These are phyloP conservation scores for Xyliphius kryptos DNA, from an alignment of 2,113 vertebrate species.

Conservation along the genomic window DNA sequence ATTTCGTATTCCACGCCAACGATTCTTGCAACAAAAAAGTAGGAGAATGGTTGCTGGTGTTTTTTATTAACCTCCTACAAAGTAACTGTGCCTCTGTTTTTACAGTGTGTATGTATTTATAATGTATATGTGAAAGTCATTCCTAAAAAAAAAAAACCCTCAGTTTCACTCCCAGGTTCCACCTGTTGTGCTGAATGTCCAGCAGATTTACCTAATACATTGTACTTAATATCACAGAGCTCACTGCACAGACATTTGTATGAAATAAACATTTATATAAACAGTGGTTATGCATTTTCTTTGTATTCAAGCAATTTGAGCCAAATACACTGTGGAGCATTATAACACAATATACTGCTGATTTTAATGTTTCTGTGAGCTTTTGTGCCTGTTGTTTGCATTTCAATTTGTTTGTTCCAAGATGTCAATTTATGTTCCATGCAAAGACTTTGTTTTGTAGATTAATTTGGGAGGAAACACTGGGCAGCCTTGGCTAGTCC, in stretches of 20 bases:
- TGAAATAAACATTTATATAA: conserved; percentile 58
- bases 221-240: conserved; percentile 45
- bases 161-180: background rate
- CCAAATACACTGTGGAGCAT: too few species aligned
- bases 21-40: background rate
- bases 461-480: too few species aligned
- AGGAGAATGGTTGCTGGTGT: conserved; percentile 39
- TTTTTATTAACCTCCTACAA: conserved; percentile 45
- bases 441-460: too few species aligned
- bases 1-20: background rate
- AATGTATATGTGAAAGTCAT: conserved; percentile 47
- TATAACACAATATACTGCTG: too few species aligned
- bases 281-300: conserved; percentile 32
- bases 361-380: too few species aligned
- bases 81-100: conserved; percentile 58
- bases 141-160: conserved; percentile 33
- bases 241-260: conserved; percentile 53
- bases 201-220: conserved; percentile 38
- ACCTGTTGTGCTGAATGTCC: conserved; percentile 24
- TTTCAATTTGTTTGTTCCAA: too few species aligned
- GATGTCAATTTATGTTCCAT: too few species aligned
- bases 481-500: too few species aligned
- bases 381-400: too few species aligned
- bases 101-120: conserved; percentile 59
- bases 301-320: background rate